Base-by-base conservation (phyloP, 53 echinoderm and acorn worm species). In the Holothuria leucospilota region DNA sequence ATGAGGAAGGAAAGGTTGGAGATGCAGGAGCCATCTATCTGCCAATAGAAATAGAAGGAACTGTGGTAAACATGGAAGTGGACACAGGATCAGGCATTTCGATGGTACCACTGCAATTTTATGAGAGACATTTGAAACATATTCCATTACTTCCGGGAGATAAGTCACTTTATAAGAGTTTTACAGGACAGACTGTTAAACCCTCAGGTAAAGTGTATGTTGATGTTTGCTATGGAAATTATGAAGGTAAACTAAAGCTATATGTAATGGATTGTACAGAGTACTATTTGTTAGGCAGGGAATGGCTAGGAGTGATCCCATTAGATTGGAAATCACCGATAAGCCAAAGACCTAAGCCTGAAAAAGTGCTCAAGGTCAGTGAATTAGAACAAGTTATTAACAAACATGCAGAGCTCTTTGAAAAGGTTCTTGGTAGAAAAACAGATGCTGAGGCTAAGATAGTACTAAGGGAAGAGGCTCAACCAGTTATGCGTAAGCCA, bases 91-190 rank as follows among this genome's bases (percentile, higher is more conserved):
- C 87, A 9, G 77, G 87, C 14, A 66, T 71, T 59, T 75, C 87
- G 20, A 75, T 86, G 78, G 29, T 71, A 42, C 87, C 86, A 8
- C 0, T 59, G 9, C 29, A 25, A 39, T 73, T 27, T 59, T 75
- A 86, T 30, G 69, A 68, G 28, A 46, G 58, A 61, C 40, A 56
- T 51, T 60, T n/a, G n/a, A n/a, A n/a, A 42, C 73, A 75, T 62
- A 51, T 75, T 49, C 86, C 74, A 52, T 39, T 86, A 25, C 41
- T 75, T 15, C 25, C 75, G 53, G 71, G 53, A n/a, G n/a, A 62
- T 86, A 86, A 86, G 71, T 26, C 51, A 52, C 84, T 88, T 69
- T n/a, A n/a, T n/a, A 81, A 18, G 12, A 88, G 88, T 59, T 83
- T 83, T 53, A 88, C 83, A 66, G 90, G 90, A 0, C 86, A 90